Evolutionary conservation across 92 coral and sea anemone species (phyloP), one percentile per base, ranked within the genome.

Genomic region (Anthopleura xanthogrammica): DNA sequence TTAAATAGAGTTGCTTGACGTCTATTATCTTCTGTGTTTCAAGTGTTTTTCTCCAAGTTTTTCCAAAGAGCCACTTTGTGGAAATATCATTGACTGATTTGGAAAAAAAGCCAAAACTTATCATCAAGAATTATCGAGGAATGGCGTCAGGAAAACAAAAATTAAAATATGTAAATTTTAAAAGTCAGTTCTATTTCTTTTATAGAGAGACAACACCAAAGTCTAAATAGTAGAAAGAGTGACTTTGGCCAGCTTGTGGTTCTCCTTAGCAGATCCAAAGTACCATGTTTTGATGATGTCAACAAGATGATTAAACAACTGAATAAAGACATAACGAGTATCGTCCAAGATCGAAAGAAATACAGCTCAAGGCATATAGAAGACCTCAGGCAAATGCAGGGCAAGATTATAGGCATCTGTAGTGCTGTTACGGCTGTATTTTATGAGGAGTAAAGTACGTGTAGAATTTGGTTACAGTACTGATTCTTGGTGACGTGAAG

Each of bases 351-450:
- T 73, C 90, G 95, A 46, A 73, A 91, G 77, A 94, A 89, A 80
- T 96, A 92, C 86, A 92, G 97, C 84, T 93, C 92, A 14, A 90
- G 87, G 79, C 88, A 88, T 36, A 90, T 96, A 57, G 98, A 96
- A 70, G 88, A 90, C 55, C 64, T 96, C 60, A 89, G 98, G 48
- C 89, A 91, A 57, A 71, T 90, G 42, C 92, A 88, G 50, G 98
- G 98, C 16, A 86, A 86, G 64, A 55, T 96, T 10, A 89, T 91
- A 19, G 98, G 98, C 65, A 92, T 91, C 22, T 94, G 96, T 54
- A 85, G 83, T 7, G 98, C 97, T 0, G 84, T 96, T 23, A 78
- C 80, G 46, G 92, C 91, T 43, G 92, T 92, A 36, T 91, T 85
- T 58, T 96, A 92, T 29, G 93, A 90, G 73, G 95, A 92, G 85